These are phyloP conservation scores for Bufo gargarizans DNA, from an alignment of 2,113 vertebrate species.

Conservation along the genomic window DNA sequence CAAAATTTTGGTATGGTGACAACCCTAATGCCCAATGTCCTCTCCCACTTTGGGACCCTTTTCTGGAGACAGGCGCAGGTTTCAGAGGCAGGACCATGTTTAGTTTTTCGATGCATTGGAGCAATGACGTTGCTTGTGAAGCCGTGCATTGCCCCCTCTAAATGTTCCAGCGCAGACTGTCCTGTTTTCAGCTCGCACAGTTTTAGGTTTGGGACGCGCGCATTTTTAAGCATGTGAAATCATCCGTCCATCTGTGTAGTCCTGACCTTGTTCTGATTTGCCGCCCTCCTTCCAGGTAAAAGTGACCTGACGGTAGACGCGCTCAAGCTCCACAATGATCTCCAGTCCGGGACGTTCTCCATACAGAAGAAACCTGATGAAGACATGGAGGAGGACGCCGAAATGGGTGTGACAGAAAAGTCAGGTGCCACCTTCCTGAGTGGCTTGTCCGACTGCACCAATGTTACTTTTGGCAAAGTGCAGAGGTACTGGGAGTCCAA, in stretches of 20 bases:
- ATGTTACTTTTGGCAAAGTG: conserved; percentile 92
- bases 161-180: too few relatives aligned
- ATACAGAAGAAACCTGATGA: conserved; percentile 50
- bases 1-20: too few relatives aligned
- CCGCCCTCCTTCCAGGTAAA: conserved; percentile 70
- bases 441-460: conserved; percentile 92
- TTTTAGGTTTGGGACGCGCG: too few relatives aligned
- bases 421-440: conserved; percentile 91
- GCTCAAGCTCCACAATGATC: conserved; percentile 92
- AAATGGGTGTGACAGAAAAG: conserved; percentile 70
- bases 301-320: conserved; percentile 91
- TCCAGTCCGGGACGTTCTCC: conserved; percentile 78
- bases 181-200: too few relatives aligned
- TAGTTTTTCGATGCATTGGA: too few relatives aligned
- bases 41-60: too few relatives aligned
- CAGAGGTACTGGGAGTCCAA: conserved; percentile 97
- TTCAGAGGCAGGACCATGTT: too few relatives aligned
- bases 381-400: conserved; percentile 70
- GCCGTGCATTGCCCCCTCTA: too few relatives aligned
- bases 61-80: too few relatives aligned
- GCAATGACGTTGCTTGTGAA: too few relatives aligned
- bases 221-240: too few relatives aligned
- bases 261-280: background rate
- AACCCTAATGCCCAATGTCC: too few relatives aligned
- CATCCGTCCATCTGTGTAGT: background rate